Base-by-base conservation (phyloP, 2,888 invertebrate genomes). In the Leptopilina myrica region DNA sequence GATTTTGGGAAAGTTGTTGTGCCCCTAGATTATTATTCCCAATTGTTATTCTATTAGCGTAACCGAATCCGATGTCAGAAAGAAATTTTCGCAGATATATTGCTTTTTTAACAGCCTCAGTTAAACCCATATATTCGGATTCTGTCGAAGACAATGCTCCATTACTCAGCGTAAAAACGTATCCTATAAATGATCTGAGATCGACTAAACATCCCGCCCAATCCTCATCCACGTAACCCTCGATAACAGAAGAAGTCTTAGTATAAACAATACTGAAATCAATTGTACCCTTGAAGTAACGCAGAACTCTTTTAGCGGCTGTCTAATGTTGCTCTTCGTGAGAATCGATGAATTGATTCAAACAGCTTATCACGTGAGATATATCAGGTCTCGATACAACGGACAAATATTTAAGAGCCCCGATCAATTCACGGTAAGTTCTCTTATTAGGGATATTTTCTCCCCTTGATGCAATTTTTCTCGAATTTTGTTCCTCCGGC, bases 361-460 rank as follows among this genome's bases (percentile, higher is more conserved):
- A 14, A 12, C 33, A 65, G 33, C 64, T 65, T 2, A n/a, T n/a
- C n/a, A n/a, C n/a, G 15, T 62, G 62, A 7, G 62, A 14, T 15
- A 62, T 62, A 15, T 62, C 62, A 62, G 62, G 62, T 20, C 62
- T 62, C 15, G 62, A 62, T 62, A 62, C 62, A 15, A 20, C 62
- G 3, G 62, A 20, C 15, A 62, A 15, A 6, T n/a, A 62, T 8
- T 15, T 20, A 5, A 62, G 62, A n/a, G 62, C n/a, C 20, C 62
- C 9, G 62, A 62, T 20, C 20, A 5, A n/a, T 62, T 62, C 62
- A 9, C 62, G 62, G 62, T 62, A 62, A 5, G 62, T 20, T 62
- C 8, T 8, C 14, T 62, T 62, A 62, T 62, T 62, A n/a, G 1
- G 14, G 14, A 14, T 1, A 11, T 14, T 14, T 14, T 53, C 53